phyloP scores from a whole-genome alignment of 1,140 invertebrate species.

The Drosophila ficusphila region DNA sequence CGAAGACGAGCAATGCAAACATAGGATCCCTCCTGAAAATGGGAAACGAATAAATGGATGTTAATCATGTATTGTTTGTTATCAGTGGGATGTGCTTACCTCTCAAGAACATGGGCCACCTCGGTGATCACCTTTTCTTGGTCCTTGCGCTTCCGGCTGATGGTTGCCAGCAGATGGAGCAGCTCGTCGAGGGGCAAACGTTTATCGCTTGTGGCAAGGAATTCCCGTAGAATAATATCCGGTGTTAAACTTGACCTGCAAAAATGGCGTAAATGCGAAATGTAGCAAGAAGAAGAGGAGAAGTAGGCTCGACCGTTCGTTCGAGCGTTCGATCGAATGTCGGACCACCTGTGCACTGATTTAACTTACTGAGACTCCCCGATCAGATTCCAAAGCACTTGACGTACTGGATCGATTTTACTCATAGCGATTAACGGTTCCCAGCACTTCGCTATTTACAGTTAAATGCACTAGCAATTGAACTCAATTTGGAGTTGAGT shows the following conservation, averaged over 20 bases:
- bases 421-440: no score
- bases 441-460: constrained; percentile 3
- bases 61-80: no score
- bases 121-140: constrained; percentile 56
- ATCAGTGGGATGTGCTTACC: no score
- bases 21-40: constrained; percentile 68
- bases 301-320: no score
- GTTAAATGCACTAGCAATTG: not conserved
- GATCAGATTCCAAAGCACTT: constrained; percentile 53
- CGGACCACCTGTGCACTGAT: constrained; percentile 7
- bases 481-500: constrained; percentile 5
- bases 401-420: constrained; percentile 50
- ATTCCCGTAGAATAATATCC: constrained; percentile 64
- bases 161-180: constrained; percentile 50
- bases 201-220: constrained; percentile 62
- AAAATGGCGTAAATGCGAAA: not conserved
- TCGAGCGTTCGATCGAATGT: no score
- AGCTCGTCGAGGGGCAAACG: constrained; percentile 48
- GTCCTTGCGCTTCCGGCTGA: constrained; percentile 68
- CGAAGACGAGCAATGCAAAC: constrained; percentile 68
- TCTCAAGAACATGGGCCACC: constrained; percentile 37
- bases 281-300: not conserved
- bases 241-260: constrained; percentile 53
- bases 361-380: constrained; percentile 58
- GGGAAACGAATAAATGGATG: no score